Evolutionary conservation across 2,797 vertebrate genomes (phyloP), one percentile per base, ranked within the genome.

Genomic region (Natrix natrix): DNA sequence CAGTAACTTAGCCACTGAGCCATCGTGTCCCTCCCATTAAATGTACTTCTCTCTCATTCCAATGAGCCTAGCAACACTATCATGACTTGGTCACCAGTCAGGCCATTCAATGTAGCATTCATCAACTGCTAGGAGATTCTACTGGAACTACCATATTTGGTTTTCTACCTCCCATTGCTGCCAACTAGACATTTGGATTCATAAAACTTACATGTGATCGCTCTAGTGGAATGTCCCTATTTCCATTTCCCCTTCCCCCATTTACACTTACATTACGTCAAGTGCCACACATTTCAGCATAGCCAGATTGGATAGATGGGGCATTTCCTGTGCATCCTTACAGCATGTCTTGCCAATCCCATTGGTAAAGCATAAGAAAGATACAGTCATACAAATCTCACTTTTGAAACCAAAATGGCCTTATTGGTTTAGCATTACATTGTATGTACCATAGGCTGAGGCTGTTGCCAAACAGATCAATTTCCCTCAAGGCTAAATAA

Each of bases 401-500:
- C 48, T 83, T 83, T 22, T 91, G 94, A 48, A 56, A 66, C 57
- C 93, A 92, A 96, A 96, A 97, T 96, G 93, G 94, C 94, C 94
- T 52, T 22, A 11, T 37, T 95, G 92, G 83, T 93, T 94, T 95
- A 74, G 93, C 0, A 92, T 89, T 48, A 24, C 10, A 83, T 95
- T 91, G 92, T 55, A 93, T 37, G 8, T 92, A 66, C 17, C 54
- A 94, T 90, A 14, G 52, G 43, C 90, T 93, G 86, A 92, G 78
- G 20, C 86, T 88, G 91, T 69, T 88, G 86, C 48, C 3, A 91
- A 37, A 95, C 32, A 94, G 24, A 89, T 8, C 43, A 83, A 32
- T 56, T 86, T 94, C 74, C 91, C 91, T 94, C 69, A 11, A 17
- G 92, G 61, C 92, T 95, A 52, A 96, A 88, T 93, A 61, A 61